Conservation (phyloP, 2,797 vertebrate species). For the Sylvilagus floridanus region DNA sequence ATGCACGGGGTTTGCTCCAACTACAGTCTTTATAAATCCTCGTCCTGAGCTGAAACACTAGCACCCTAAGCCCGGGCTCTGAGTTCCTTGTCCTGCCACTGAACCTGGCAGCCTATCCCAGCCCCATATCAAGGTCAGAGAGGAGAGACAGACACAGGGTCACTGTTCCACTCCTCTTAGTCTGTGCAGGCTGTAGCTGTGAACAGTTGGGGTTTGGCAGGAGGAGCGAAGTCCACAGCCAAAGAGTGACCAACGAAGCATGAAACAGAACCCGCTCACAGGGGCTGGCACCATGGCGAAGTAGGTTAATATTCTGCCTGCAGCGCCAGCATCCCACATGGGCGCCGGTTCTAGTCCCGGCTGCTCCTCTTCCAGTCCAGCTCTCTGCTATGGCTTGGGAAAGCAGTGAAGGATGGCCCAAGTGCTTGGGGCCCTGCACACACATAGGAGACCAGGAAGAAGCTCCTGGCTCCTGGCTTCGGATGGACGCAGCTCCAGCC, state of each 20-base stretch:
- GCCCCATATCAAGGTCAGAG: conserved; percentile 42
- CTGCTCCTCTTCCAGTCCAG: too few relatives aligned
- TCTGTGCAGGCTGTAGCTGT: not conserved
- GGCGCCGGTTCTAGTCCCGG: too few relatives aligned
- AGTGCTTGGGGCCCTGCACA: too few relatives aligned
- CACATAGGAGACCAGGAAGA: too few relatives aligned
- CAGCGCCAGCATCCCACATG: too few relatives aligned
- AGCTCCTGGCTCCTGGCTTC: too few relatives aligned
- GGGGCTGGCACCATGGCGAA: too few relatives aligned
- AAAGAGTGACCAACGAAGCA: conserved; percentile 17
- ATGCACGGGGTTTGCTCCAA: not conserved
- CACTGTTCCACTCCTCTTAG: conserved; percentile 20
- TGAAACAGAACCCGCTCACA: not conserved
- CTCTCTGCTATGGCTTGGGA: too few relatives aligned
- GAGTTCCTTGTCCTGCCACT: not conserved
- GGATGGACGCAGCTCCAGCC: too few relatives aligned
- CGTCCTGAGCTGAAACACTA: not conserved
- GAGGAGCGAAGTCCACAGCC: conserved; percentile 31
- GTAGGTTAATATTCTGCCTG: too few relatives aligned
- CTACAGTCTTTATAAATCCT: not conserved
- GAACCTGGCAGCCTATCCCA: conserved; percentile 37
- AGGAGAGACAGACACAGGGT: not conserved
- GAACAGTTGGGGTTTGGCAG: conserved; percentile 47
- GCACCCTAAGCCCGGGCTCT: not conserved
- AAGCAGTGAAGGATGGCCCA: too few relatives aligned